Evolutionary conservation across 1,140 invertebrate species (phyloP).

Genomic region (Diorhabda sublineata): DNA sequence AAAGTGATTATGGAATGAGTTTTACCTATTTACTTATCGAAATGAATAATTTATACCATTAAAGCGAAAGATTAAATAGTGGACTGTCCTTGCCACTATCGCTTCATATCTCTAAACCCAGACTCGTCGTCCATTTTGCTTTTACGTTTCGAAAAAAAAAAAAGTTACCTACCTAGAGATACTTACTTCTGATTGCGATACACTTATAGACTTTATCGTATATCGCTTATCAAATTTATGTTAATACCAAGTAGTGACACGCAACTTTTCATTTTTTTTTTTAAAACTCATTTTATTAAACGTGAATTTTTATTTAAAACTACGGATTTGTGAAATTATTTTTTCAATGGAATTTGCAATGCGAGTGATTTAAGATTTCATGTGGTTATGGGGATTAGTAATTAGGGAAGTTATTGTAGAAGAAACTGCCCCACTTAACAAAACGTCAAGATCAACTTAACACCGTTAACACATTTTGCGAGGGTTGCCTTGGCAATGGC

Average conservation of each 20-base stretch:
- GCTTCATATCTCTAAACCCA: slow-evolving; percentile 33
- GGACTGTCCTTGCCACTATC: slow-evolving; percentile 34
- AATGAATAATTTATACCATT: slow-evolving; percentile 39
- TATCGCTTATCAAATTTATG: slow-evolving; percentile 36
- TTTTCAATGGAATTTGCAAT: not conserved
- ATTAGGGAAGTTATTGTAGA: too few relatives aligned
- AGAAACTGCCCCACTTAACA: too few relatives aligned
- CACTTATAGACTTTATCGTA: slow-evolving; percentile 30
- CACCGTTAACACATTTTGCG: too few relatives aligned
- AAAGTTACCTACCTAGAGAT: slow-evolving; percentile 24
- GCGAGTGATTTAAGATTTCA: too few relatives aligned
- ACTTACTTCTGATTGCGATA: slow-evolving; percentile 36
- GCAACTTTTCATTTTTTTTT: slow-evolving; percentile 30
- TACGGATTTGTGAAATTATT: not conserved
- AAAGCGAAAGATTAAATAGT: slow-evolving; percentile 35
- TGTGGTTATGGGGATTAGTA: too few relatives aligned
- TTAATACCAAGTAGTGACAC: slow-evolving; percentile 29
- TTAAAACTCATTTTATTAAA: slow-evolving; percentile 9
- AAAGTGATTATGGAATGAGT: slow-evolving; percentile 37
- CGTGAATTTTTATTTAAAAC: not conserved
- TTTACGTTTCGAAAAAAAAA: slow-evolving; percentile 27
- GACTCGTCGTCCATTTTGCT: slow-evolving; percentile 31
- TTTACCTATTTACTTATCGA: slow-evolving; percentile 38
- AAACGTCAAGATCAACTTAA: too few relatives aligned
- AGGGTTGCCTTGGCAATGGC: too few relatives aligned